A percentile compares a stretch with the other conserved stretches of the same genome.
phyloP scores from a whole-genome alignment of 2,888 invertebrate species.

The Tribolium freemani region DNA sequence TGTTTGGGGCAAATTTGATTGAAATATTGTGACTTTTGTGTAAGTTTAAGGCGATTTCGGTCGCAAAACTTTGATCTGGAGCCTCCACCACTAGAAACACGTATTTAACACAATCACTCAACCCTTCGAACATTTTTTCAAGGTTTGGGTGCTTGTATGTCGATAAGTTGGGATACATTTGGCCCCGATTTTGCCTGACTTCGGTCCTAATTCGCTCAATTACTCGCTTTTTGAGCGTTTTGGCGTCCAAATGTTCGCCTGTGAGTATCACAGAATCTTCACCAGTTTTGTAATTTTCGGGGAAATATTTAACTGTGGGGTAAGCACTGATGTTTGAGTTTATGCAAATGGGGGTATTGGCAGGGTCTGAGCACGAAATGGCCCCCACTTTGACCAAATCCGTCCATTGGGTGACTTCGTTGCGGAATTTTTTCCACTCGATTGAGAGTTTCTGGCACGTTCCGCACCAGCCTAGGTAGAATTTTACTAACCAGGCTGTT shows the following conservation, averaged over 20 bases:
- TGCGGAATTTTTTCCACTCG: constrained; percentile 84
- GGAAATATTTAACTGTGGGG: constrained; percentile 87
- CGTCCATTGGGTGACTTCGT: constrained; percentile 76
- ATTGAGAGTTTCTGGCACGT: constrained; percentile 94
- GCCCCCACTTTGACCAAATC: constrained; percentile 82
- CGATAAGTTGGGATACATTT: constrained; percentile 76
- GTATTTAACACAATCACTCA: constrained; percentile 68
- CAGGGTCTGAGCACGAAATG: constrained; percentile 81
- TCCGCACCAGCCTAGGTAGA: constrained; percentile 97
- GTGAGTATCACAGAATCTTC: constrained; percentile 70
- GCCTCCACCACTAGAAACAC: constrained; percentile 79
- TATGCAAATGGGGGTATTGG: constrained; percentile 80
- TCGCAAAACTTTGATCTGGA: constrained; percentile 73
- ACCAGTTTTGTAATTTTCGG: constrained; percentile 75
- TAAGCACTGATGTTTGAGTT: constrained; percentile 91
- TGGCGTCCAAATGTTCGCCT: constrained; percentile 70
- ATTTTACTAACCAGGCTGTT: constrained; percentile 86
- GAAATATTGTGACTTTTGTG: neutral
- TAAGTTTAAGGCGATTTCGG: constrained; percentile 74
- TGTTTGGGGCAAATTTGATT: neutral
- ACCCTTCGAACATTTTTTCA: constrained; percentile 67
- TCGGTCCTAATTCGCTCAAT: constrained; percentile 63
- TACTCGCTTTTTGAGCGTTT: constrained; percentile 60
- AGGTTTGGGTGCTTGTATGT: constrained; percentile 70
- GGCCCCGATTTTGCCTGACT: constrained; percentile 74